Evolutionary conservation across 2,888 invertebrate genomes (phyloP).

Genomic region (Dicranocentrus wangi): DNA sequence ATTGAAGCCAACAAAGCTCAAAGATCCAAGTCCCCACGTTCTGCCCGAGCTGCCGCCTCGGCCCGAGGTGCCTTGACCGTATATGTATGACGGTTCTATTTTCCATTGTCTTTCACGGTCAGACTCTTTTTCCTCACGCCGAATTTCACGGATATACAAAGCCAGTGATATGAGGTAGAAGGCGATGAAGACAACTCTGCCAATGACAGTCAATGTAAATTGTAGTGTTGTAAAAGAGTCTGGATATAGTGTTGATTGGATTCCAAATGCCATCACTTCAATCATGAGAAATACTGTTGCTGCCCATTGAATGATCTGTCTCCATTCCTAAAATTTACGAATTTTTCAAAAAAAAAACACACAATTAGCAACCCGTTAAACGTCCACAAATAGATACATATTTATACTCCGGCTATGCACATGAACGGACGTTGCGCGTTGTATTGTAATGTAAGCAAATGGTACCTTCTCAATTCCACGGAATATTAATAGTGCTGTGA

Average conservation of each 20-base stretch:
- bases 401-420: too few relatives aligned
- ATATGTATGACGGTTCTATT: slow-evolving; percentile 46
- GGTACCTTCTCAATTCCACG: slow-evolving; percentile 56
- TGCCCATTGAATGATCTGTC: slow-evolving; percentile 62
- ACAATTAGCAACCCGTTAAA: too few relatives aligned
- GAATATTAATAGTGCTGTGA: slow-evolving; percentile 55
- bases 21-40: slow-evolving; percentile 42
- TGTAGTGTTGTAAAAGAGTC: slow-evolving; percentile 42
- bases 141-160: slow-evolving; percentile 52
- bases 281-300: slow-evolving; percentile 56
- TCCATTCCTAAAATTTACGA: slow-evolving; percentile 59
- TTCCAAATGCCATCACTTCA: slow-evolving; percentile 52
- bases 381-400: too few relatives aligned
- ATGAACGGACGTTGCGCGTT: too few relatives aligned
- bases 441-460: too few relatives aligned
- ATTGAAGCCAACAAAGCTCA: slow-evolving; percentile 51
- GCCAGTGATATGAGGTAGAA: slow-evolving; percentile 54
- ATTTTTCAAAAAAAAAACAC: too few relatives aligned
- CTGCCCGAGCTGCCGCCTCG: slow-evolving; percentile 24
- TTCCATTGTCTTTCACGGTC: slow-evolving; percentile 52
- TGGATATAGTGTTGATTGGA: slow-evolving; percentile 51
- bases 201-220: slow-evolving; percentile 40
- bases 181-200: slow-evolving; percentile 37
- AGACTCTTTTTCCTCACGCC: slow-evolving; percentile 47
- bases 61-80: slow-evolving; percentile 8